A percentile compares a stretch with the other conserved stretches of the same genome.
phyloP scores from a whole-genome alignment of 2,113 vertebrate genomes.

The Dromas ardeola region DNA sequence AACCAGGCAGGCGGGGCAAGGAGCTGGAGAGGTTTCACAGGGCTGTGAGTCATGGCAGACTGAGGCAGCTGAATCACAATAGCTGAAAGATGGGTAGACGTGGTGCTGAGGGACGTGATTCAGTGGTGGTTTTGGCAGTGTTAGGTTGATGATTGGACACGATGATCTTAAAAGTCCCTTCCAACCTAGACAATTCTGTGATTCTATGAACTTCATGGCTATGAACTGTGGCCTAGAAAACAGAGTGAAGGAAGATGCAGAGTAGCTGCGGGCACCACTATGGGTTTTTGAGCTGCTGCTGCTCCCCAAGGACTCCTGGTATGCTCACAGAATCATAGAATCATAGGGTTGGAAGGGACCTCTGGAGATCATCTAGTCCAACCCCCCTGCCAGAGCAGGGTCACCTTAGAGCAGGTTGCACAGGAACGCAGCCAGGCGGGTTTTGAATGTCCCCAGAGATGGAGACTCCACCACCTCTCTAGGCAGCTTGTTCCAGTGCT shows the following conservation, averaged over 20 bases:
- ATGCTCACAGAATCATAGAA: too few relatives aligned
- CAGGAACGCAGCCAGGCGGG: too few relatives aligned
- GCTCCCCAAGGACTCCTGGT: rapidly evolving
- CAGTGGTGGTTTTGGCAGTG: neutral
- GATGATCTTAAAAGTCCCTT: neutral
- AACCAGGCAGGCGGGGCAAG: neutral
- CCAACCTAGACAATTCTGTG: neutral
- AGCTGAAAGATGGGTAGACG: neutral
- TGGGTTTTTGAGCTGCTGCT: neutral
- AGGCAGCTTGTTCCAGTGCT: too few relatives aligned
- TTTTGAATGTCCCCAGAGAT: too few relatives aligned
- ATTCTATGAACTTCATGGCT: neutral
- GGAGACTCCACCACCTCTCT: too few relatives aligned
- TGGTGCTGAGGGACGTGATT: neutral
- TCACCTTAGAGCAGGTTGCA: too few relatives aligned
- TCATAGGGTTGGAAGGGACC: too few relatives aligned
- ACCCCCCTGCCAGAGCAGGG: too few relatives aligned
- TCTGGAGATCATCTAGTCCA: too few relatives aligned
- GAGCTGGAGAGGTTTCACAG: neutral
- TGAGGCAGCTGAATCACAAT: neutral
- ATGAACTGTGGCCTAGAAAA: neutral
- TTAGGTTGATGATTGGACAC: neutral
- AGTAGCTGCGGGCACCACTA: rapidly evolving
- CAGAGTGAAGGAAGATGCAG: neutral
- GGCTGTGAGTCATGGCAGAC: neutral